These are phyloP conservation scores for Pterocles burchelli DNA, from an alignment of 2,113 vertebrate species.

Conservation along the genomic window DNA sequence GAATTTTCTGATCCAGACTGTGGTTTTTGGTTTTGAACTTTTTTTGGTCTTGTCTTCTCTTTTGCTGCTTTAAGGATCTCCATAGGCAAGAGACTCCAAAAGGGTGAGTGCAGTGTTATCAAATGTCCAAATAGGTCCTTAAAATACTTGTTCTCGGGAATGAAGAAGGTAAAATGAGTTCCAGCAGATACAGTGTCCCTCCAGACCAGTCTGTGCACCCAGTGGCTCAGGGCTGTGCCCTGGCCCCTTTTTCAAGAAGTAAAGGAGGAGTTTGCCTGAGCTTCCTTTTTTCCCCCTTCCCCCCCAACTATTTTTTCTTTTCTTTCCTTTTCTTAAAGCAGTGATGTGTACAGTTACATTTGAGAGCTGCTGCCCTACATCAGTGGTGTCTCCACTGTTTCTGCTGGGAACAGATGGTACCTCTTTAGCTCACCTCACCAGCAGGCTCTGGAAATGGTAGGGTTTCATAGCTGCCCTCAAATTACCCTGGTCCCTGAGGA, in stretches of 20 bases:
- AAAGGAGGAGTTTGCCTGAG: background rate
- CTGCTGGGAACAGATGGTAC: background rate
- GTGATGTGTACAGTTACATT: background rate
- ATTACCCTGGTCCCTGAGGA: background rate
- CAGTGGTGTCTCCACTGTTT: background rate
- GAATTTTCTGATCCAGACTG: background rate
- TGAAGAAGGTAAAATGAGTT: background rate
- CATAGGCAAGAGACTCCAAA: background rate
- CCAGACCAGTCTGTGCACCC: background rate
- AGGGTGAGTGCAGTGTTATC: background rate
- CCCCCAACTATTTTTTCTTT: fast-evolving
- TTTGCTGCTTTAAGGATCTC: background rate
- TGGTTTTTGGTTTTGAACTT: background rate
- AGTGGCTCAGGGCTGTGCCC: background rate
- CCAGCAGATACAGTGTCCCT: background rate
- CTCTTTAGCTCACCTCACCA: background rate
- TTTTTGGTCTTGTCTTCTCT: background rate
- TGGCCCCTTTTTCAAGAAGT: background rate
- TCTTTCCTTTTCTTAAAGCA: background rate
- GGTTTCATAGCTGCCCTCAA: background rate
- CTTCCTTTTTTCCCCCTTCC: background rate
- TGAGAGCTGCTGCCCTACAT: background rate
- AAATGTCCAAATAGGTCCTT: background rate
- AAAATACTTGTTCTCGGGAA: background rate
- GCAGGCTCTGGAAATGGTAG: background rate